phyloP scores from a whole-genome alignment of 2,113 vertebrate genomes.

The Lepisosteus osseus region DNA sequence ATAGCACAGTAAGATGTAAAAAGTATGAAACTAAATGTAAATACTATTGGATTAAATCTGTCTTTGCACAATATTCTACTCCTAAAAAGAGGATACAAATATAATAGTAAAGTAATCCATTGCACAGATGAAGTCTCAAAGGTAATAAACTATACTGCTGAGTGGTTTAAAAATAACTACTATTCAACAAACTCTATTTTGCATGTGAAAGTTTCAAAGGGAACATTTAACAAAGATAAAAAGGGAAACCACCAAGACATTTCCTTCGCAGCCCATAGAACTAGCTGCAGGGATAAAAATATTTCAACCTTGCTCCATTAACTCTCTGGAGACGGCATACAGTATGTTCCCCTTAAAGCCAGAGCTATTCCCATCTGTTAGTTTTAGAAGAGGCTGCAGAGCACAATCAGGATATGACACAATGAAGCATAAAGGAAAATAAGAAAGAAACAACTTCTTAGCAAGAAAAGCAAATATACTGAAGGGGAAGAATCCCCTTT shows the following conservation, averaged over 20 bases:
- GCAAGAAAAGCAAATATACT: too few species aligned
- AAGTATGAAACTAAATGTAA: conserved; percentile 12
- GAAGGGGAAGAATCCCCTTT: too few species aligned
- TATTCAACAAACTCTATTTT: conserved; percentile 20
- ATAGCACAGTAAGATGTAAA: conserved; percentile 29
- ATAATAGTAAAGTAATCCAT: conserved; percentile 36
- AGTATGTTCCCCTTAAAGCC: conserved; percentile 8
- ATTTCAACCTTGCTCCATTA: conserved; percentile 33
- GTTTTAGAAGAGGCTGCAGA: not conserved
- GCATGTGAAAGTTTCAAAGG: conserved; percentile 17
- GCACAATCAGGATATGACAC: not conserved
- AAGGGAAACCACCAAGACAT: conserved; percentile 7
- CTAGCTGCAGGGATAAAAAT: conserved; percentile 23
- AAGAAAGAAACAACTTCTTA: not conserved
- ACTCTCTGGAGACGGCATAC: conserved; percentile 12
- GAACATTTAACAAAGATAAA: conserved; percentile 18
- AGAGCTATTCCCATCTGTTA: conserved; percentile 17
- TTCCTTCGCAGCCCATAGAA: not conserved
- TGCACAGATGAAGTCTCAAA: conserved; percentile 27
- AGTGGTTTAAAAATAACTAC: conserved; percentile 11
- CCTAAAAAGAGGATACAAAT: conserved; percentile 31
- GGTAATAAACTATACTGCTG: conserved; percentile 24
- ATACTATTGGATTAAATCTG: conserved; percentile 29
- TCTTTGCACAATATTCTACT: conserved; percentile 20
- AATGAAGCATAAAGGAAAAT: not conserved